Evolutionary conservation across 2,113 vertebrate genomes (phyloP), one percentile per base, ranked within the genome.

Genomic region (Brachypteracias leptosomus): DNA sequence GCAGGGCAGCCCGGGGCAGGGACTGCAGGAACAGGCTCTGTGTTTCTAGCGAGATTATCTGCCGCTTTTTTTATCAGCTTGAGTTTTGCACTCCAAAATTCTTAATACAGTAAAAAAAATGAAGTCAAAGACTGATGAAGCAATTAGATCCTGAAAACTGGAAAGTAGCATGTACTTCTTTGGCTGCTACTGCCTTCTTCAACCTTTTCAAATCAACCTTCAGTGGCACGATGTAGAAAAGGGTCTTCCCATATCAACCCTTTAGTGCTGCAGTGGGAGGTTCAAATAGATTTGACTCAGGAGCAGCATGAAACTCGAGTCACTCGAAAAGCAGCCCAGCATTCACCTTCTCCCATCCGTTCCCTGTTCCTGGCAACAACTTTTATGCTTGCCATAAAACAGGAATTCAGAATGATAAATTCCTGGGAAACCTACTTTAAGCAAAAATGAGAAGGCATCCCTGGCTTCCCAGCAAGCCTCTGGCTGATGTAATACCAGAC

Each of bases 1-100:
- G 42, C 9, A 4, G 33, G 51, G 44, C 7, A 29, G 29, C 8
- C 33, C 2, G 0, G 35, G 19, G 17, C 33, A 25, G 0, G 0
- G 36, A 36, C 17, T 3, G 13, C 15, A 18, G 52, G 11, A 59
- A 10, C 47, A 66, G 40, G 15, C 7, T 62, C 22, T 20, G 15
- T 31, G 36, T 13, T 66, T 54, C 65, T 16, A 40, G 6, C 5
- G 2, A 5, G 15, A 68, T 6, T 16, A 21, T 28, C 51, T 71
- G 35, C 17, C 52, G n/a, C 12, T 16, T 77, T 46, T 49, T 42
- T 26, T 17, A 28, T 28, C 46, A 18, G 20, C 20, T 40, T 76
- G 20, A 61, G 44, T 59, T 88, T 22, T 52, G 17, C 29, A 49
- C 38, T 57, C 40, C 4, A 8, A 44, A 20, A 40, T 9, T 29